Conservation (phyloP, 2,113 vertebrate species). For the Grantiella picta region DNA sequence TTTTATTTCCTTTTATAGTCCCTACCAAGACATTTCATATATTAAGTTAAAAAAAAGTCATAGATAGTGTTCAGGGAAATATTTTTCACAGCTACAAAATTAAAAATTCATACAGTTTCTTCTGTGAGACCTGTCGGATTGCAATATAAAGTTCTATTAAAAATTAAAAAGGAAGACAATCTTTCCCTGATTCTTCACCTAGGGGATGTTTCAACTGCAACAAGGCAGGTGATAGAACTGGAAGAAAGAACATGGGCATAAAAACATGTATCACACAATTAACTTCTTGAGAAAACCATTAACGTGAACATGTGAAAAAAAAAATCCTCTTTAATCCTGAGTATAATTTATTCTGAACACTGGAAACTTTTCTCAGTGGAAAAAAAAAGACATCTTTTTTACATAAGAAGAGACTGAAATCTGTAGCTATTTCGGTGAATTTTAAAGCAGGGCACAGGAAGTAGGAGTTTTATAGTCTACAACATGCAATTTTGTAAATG, state of each 20-base stretch:
- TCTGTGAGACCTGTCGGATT: not conserved
- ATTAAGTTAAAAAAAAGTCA: not conserved
- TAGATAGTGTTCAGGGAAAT: not conserved
- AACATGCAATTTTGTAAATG: not conserved
- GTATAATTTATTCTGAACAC: not conserved
- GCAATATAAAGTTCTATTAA: not conserved
- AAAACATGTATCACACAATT: not conserved
- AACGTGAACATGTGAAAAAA: not conserved
- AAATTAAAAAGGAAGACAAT: not conserved
- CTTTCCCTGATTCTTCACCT: not conserved
- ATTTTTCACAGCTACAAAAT: not conserved
- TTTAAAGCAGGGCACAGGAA: not conserved
- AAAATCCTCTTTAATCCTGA: not conserved
- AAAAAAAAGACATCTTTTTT: not conserved
- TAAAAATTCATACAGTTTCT: not conserved
- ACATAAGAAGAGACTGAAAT: not conserved
- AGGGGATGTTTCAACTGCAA: not conserved
- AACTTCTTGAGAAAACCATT: not conserved
- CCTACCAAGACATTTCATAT: not conserved
- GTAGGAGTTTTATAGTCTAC: not conserved
- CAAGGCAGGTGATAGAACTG: not conserved
- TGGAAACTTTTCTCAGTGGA: not conserved
- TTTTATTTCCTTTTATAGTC: not conserved
- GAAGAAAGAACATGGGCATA: not conserved
- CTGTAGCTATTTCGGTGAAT: not conserved